Conservation (phyloP, 2,113 vertebrate genomes). For the Podarcis raffonei region DNA sequence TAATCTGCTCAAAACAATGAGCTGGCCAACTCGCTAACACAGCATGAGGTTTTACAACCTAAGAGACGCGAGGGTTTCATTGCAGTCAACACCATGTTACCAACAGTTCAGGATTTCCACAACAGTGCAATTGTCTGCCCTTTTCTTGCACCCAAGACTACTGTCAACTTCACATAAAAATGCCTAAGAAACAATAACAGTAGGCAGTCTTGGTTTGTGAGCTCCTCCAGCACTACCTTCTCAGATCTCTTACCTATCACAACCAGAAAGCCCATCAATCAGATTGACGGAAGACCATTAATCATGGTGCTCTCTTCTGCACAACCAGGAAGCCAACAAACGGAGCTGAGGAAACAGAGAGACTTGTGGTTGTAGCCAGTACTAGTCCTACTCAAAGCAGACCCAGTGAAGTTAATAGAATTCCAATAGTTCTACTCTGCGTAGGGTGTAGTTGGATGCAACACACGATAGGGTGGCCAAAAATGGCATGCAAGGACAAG, state of each 20-base stretch:
- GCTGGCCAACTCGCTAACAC: background rate
- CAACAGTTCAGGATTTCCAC: background rate
- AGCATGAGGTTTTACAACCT: background rate
- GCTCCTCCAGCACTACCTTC: background rate
- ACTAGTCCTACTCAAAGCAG: too few species aligned
- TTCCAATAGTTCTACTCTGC: too few species aligned
- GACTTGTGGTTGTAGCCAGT: too few species aligned
- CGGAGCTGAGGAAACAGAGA: background rate
- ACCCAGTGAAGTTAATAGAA: background rate
- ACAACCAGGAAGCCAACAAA: background rate
- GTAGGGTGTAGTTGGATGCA: too few species aligned
- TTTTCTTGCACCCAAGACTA: background rate
- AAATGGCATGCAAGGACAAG: too few species aligned
- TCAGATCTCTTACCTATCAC: background rate
- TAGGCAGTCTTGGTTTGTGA: background rate
- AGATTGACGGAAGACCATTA: background rate
- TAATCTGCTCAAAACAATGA: constrained; percentile 27
- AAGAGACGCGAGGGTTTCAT: background rate
- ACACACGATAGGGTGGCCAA: too few species aligned
- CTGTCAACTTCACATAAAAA: too few species aligned
- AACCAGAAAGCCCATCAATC: background rate
- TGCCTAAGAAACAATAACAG: background rate
- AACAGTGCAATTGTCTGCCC: background rate
- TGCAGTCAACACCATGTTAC: background rate
- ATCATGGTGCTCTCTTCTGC: background rate